These are phyloP conservation scores for Xestoiulus laeticollis DNA, from an alignment of 2,888 invertebrate species.

Conservation along the genomic window DNA sequence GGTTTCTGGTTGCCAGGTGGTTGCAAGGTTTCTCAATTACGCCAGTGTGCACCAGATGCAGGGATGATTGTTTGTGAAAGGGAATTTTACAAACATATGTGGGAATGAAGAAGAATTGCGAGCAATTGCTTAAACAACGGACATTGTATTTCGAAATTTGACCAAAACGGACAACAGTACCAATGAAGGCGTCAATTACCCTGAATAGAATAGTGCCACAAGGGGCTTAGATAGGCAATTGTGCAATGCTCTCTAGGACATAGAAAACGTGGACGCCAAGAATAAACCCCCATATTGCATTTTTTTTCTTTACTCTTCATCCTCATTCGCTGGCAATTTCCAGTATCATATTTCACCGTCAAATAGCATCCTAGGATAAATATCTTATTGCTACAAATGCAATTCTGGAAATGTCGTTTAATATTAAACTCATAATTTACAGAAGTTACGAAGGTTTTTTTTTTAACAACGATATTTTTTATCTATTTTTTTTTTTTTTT, in stretches of 20 bases:
- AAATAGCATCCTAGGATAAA: not conserved
- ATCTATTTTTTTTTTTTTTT: not conserved
- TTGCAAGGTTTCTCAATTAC: not conserved
- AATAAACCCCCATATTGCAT: not conserved
- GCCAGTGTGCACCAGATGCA: not conserved
- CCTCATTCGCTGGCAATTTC: not conserved
- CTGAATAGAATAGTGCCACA: not conserved
- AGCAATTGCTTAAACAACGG: not conserved
- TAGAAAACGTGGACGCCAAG: not conserved
- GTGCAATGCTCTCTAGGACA: not conserved
- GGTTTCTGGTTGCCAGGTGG: conserved; percentile 4
- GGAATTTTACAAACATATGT: conserved; percentile 10
- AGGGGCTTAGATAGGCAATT: not conserved
- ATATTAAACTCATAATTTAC: conserved; percentile 35
- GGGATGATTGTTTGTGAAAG: not conserved
- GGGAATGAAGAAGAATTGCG: not conserved
- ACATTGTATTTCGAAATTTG: not conserved
- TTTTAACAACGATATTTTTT: not conserved
- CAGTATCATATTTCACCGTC: not conserved
- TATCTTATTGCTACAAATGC: not conserved
- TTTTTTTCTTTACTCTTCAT: not conserved
- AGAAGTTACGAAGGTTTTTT: not conserved
- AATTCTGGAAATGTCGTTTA: conserved; percentile 11
- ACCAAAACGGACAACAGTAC: not conserved
- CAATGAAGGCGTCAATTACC: not conserved